Conservation (phyloP, 2,797 vertebrate species). For the Acanthornis magna region DNA sequence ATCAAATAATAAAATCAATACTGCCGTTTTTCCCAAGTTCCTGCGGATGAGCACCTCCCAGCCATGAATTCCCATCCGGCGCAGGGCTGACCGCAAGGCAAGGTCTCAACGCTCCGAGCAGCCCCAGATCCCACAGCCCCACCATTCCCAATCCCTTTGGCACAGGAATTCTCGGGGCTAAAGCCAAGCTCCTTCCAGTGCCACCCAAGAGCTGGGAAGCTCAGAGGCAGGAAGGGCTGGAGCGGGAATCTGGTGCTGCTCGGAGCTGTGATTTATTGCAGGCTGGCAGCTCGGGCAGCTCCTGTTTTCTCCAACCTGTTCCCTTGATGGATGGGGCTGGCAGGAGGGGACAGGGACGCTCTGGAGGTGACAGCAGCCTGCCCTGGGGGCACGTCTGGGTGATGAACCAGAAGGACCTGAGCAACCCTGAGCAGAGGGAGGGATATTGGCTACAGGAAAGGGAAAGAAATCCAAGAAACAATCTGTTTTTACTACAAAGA, state of each 20-base stretch:
- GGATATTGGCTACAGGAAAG: not conserved
- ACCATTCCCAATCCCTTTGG: not conserved
- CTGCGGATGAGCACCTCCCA: not conserved
- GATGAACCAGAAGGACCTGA: conserved; percentile 36
- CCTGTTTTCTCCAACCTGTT: not conserved
- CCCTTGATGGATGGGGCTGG: conserved; percentile 41
- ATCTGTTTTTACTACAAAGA: not conserved
- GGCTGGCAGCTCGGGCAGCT: conserved; percentile 29
- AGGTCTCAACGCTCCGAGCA: not conserved
- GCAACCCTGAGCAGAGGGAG: not conserved
- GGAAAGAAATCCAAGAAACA: not conserved
- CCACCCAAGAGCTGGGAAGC: not conserved
- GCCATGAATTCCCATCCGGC: not conserved
- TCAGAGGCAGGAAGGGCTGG: not conserved
- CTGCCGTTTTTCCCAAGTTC: not conserved
- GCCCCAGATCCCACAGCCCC: not conserved
- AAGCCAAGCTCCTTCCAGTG: not conserved
- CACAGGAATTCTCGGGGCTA: accelerated
- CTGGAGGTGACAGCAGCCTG: conserved; percentile 34
- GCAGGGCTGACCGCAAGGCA: not conserved
- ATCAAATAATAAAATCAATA: not conserved
- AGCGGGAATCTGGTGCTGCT: not conserved
- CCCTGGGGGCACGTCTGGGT: not conserved
- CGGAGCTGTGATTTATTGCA: conserved; percentile 14
- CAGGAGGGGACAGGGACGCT: not conserved